Evolutionary conservation across 2,113 vertebrate genomes (phyloP).

Genomic region (Alaudala cheleensis): DNA sequence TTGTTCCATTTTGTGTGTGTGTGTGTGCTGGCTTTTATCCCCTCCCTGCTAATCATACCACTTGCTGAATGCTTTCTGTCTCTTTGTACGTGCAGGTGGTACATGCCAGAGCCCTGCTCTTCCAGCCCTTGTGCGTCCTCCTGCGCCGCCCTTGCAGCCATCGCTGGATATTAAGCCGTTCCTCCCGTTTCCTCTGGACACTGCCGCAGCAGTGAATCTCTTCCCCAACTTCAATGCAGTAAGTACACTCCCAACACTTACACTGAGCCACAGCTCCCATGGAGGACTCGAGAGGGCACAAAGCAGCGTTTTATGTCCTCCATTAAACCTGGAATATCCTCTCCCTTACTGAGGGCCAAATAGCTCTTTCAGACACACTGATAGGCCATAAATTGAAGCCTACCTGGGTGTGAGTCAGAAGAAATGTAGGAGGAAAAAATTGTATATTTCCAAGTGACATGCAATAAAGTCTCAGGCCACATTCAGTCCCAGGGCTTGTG

Average conservation of each 20-base stretch:
- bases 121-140: conserved; percentile 88
- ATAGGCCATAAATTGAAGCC: conserved; percentile 7
- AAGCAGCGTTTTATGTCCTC: background rate
- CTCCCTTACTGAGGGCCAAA: background rate
- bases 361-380: background rate
- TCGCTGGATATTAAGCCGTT: conserved; percentile 93
- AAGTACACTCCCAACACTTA: conserved; percentile 67
- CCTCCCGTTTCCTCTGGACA: conserved; percentile 89
- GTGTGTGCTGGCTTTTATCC: background rate
- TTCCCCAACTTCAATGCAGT: conserved; percentile 93
- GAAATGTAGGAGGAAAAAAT: conserved; percentile 2
- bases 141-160: conserved; percentile 84
- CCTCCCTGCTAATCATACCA: fast-evolving
- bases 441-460: background rate
- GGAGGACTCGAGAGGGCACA: background rate
- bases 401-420: background rate
- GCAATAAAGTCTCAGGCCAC: background rate
- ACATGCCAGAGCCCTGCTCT: conserved; percentile 93
- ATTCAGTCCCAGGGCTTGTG: background rate
- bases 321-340: conserved; percentile 5
- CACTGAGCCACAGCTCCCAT: background rate
- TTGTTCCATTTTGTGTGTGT: background rate
- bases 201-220: conserved; percentile 84
- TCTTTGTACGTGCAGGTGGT: conserved; percentile 79
- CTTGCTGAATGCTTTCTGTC: conserved; percentile 29